A percentile compares a stretch with the other conserved stretches of the same genome.
phyloP scores from a whole-genome alignment of 2,797 vertebrate genomes.

The Varecia variegata region DNA sequence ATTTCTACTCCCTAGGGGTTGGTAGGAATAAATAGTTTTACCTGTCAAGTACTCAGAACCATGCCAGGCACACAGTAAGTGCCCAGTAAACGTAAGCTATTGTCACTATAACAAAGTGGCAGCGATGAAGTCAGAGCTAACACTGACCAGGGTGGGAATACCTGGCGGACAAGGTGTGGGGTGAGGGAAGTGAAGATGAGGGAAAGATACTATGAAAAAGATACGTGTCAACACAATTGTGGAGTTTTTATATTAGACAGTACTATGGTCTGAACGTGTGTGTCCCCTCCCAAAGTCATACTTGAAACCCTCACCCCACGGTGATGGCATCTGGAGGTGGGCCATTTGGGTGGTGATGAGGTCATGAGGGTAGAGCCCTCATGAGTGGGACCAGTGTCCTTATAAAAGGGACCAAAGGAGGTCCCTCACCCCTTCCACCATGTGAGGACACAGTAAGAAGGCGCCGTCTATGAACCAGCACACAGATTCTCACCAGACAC shows the following conservation, averaged over 20 bases:
- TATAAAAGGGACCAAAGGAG: neutral
- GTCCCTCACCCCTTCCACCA: too few species aligned
- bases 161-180: accelerated
- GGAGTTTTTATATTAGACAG: accelerated
- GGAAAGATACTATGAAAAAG: too few species aligned
- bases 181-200: accelerated
- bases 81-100: neutral
- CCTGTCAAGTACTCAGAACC: neutral
- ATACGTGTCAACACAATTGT: accelerated
- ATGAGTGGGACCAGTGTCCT: neutral
- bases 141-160: accelerated
- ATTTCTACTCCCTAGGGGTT: neutral
- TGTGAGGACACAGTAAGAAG: neutral
- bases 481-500: neutral
- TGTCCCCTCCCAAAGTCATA: neutral
- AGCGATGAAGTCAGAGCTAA: neutral
- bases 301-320: neutral
- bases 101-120: accelerated
- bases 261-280: too few species aligned
- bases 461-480: neutral
- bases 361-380: neutral
- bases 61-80: neutral
- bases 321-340: too few species aligned
- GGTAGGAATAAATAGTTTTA: neutral
- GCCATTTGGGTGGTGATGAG: neutral